These are phyloP conservation scores for Sebastes fasciatus DNA, from an alignment of 2,113 vertebrate genomes.

Conservation along the genomic window DNA sequence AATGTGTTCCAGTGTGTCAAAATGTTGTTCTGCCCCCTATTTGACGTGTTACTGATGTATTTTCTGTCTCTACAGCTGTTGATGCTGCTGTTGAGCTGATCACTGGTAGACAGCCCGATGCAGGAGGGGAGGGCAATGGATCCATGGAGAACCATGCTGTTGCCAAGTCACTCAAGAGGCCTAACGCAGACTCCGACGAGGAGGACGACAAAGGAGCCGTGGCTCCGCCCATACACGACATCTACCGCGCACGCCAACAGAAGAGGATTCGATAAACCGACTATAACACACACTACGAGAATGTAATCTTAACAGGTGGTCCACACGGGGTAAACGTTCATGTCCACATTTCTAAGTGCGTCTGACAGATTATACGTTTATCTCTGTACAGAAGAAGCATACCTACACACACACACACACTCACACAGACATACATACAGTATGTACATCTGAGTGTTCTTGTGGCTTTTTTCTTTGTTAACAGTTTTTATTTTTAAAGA, in stretches of 20 bases:
- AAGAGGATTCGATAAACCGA: constrained; percentile 94
- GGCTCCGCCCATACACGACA: constrained; percentile 96
- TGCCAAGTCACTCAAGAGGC: constrained; percentile 94
- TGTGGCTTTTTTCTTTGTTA: constrained; percentile 80
- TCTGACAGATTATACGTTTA: constrained; percentile 44
- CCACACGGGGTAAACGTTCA: constrained; percentile 35
- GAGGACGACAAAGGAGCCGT: constrained; percentile 97
- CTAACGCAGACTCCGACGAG: constrained; percentile 96
- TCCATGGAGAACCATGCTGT: constrained; percentile 92
- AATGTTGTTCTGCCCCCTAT: not conserved
- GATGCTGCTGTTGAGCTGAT: constrained; percentile 96
- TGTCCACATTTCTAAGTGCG: constrained; percentile 40
- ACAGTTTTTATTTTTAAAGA: constrained; percentile 98
- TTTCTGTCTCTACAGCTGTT: constrained; percentile 84
- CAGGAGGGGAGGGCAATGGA: constrained; percentile 92
- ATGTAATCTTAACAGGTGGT: constrained; percentile 65
- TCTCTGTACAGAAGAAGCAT: constrained; percentile 45
- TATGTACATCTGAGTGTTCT: constrained; percentile 81
- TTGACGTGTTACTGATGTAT: not conserved
- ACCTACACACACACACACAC: constrained; percentile 19
- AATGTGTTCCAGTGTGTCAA: not conserved
- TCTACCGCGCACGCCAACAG: constrained; percentile 97
- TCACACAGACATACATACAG: constrained; percentile 37
- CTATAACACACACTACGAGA: constrained; percentile 44
- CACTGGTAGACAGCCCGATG: constrained; percentile 90